Conservation (phyloP, 2,797 vertebrate genomes). For the Gila robusta region DNA sequence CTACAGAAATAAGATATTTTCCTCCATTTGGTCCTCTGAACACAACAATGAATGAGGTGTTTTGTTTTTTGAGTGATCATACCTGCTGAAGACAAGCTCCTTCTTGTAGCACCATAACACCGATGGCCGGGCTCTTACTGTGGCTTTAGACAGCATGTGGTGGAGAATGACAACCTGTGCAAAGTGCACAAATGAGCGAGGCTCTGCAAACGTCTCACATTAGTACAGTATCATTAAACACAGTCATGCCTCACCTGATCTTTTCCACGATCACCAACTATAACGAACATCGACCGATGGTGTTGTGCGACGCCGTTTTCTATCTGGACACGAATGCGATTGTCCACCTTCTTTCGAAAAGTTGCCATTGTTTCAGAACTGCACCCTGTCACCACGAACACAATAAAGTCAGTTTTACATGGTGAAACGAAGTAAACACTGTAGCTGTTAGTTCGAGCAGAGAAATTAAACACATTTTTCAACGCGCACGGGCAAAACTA, state of each 20-base stretch:
- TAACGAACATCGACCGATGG: slow-evolving; percentile 89
- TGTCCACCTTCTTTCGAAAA: slow-evolving; percentile 94
- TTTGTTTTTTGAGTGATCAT: slow-evolving; percentile 42
- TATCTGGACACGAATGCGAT: slow-evolving; percentile 94
- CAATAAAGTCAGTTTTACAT: not conserved
- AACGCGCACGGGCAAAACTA: not conserved
- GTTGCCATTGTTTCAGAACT: slow-evolving; percentile 28
- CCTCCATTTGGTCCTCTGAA: not conserved
- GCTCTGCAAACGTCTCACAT: not conserved
- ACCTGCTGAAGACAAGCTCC: slow-evolving; percentile 98
- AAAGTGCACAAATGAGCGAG: not conserved
- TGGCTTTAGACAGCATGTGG: slow-evolving; percentile 97
- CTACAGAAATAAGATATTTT: not conserved
- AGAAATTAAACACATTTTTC: not conserved
- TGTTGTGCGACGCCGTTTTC: slow-evolving; percentile 92
- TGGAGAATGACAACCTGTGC: slow-evolving; percentile 95
- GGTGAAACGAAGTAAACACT: not conserved
- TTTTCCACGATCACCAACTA: slow-evolving; percentile 94
- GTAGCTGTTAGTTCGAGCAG: too few relatives aligned
- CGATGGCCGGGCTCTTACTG: slow-evolving; percentile 91
- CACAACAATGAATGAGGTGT: not conserved
- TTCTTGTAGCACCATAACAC: slow-evolving; percentile 99
- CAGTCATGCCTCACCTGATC: slow-evolving; percentile 85
- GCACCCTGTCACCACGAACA: not conserved
- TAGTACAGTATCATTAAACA: not conserved